Evolutionary conservation across 2,888 invertebrate genomes (phyloP).

Genomic region (Cantharis flavilabris): DNA sequence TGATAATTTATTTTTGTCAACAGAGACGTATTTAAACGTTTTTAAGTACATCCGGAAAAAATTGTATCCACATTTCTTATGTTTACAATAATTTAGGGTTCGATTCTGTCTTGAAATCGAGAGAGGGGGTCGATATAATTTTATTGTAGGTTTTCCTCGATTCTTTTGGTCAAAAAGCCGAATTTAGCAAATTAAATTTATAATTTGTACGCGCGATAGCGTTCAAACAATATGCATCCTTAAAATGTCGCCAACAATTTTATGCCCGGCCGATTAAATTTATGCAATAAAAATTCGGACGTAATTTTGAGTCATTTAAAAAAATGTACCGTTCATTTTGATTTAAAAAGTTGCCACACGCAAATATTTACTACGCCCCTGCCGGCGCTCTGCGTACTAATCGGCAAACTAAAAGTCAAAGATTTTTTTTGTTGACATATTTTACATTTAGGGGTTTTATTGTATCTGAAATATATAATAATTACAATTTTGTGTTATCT

Average conservation of each 20-base stretch:
- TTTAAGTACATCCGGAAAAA: neutral
- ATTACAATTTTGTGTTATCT: slow-evolving; percentile 29
- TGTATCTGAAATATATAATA: neutral
- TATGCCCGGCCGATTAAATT: rapidly evolving
- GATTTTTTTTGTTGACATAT: slow-evolving; percentile 27
- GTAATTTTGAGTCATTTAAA: neutral
- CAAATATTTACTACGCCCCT: neutral
- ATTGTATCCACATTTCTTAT: neutral
- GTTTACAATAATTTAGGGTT: neutral
- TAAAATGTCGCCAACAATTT: neutral
- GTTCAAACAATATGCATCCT: neutral
- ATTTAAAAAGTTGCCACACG: neutral
- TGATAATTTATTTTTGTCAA: neutral
- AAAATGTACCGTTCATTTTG: neutral
- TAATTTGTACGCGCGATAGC: neutral
- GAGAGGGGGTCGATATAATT: neutral
- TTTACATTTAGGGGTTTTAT: slow-evolving; percentile 25
- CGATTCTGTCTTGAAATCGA: neutral
- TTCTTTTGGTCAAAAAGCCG: neutral
- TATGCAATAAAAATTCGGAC: neutral
- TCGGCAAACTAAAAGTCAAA: slow-evolving; percentile 12
- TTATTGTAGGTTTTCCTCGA: neutral
- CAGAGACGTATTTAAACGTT: neutral
- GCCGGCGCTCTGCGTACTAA: neutral
- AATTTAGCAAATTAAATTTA: neutral